Conservation (phyloP, 2,888 invertebrate species). For the Thymelicus sylvestris region DNA sequence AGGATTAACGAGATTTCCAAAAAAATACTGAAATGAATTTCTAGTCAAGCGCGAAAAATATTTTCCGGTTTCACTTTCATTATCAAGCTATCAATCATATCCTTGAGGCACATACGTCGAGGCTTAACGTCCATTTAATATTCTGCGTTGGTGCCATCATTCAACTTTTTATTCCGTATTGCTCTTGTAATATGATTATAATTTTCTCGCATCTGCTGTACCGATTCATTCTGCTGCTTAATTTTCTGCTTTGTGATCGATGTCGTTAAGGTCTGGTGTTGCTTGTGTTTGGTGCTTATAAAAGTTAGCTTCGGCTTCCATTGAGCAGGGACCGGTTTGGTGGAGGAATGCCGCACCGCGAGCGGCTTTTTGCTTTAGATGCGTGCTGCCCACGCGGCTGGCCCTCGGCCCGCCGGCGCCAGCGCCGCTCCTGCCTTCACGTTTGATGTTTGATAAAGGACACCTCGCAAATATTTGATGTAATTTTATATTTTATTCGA, state of each 20-base stretch:
- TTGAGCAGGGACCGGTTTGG: constrained; percentile 77
- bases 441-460: constrained; percentile 64
- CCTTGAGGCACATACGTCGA: constrained; percentile 57
- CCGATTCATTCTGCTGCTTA: constrained; percentile 11
- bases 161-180: constrained; percentile 72
- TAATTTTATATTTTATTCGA: constrained; percentile 46
- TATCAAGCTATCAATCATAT: constrained; percentile 58
- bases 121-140: constrained; percentile 60
- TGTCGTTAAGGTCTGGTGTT: constrained; percentile 55
- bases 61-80: constrained; percentile 52
- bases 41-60: background rate
- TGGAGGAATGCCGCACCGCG: constrained; percentile 72
- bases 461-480: constrained; percentile 73
- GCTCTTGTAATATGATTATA: constrained; percentile 74
- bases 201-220: constrained; percentile 57
- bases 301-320: constrained; percentile 66
- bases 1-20: too few species aligned
- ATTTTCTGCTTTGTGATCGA: constrained; percentile 49
- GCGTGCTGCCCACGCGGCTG: constrained; percentile 72
- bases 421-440: constrained; percentile 58
- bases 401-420: constrained; percentile 55
- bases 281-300: constrained; percentile 43
- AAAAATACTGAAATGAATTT: background rate
- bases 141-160: constrained; percentile 65
- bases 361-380: constrained; percentile 74